phyloP scores from a whole-genome alignment of 2,113 vertebrate species.

The Baryphthengus martii region DNA sequence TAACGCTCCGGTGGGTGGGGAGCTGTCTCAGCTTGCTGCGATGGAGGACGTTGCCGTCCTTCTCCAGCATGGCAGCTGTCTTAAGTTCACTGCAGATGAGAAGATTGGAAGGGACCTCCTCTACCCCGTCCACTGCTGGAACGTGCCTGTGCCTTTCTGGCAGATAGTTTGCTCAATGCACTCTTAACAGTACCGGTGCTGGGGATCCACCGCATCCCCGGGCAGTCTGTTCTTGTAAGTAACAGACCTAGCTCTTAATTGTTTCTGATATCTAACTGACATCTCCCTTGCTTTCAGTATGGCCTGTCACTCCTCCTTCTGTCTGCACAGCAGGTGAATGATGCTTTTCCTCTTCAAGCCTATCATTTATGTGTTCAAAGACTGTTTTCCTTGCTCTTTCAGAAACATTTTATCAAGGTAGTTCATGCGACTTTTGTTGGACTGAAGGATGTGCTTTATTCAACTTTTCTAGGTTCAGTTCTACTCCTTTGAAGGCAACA shows the following conservation, averaged over 20 bases:
- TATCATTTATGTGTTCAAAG: not conserved
- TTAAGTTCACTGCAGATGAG: not conserved
- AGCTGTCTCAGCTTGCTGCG: rapidly evolving
- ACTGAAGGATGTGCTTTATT: not conserved
- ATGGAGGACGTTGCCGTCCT: rapidly evolving
- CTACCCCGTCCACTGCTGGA: rapidly evolving
- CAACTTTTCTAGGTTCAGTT: not conserved
- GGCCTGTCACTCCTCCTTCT: not conserved
- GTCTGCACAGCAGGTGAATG: not conserved
- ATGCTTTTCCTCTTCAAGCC: not conserved
- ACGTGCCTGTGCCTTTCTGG: not conserved
- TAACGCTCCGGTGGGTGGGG: rapidly evolving
- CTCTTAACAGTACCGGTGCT: rapidly evolving
- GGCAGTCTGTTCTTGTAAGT: rapidly evolving
- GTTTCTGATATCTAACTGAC: not conserved
- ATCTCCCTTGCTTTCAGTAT: not conserved
- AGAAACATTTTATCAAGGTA: not conserved
- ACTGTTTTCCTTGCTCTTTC: not conserved
- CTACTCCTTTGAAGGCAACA: not conserved
- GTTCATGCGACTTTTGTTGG: not conserved
- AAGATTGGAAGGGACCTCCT: not conserved
- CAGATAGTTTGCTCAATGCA: not conserved
- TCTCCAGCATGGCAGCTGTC: not conserved
- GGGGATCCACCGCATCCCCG: not conserved
- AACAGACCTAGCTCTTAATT: not conserved